phyloP scores from a whole-genome alignment of 2,888 invertebrate genomes.

The Elysia crispata region DNA sequence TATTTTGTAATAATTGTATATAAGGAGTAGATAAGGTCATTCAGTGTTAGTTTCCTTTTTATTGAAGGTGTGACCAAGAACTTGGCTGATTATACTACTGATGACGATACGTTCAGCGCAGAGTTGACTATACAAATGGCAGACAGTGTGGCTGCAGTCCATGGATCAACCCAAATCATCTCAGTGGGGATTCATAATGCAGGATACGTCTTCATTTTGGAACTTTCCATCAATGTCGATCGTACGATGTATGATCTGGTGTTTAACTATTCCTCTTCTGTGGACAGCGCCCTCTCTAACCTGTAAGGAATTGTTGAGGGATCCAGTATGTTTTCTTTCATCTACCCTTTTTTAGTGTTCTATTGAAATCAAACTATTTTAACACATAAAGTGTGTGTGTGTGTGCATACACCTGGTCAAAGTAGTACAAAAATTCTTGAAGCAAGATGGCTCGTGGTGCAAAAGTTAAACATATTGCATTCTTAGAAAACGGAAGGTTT shows the following conservation, averaged over 20 bases:
- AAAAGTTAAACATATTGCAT: no score
- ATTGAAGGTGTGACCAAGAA: constrained; percentile 57
- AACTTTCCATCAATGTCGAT: constrained; percentile 55
- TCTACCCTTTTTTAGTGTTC: no score
- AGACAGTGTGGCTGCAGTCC: constrained; percentile 58
- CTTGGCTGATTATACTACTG: constrained; percentile 43
- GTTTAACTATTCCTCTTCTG: constrained; percentile 55
- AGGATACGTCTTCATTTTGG: constrained; percentile 57
- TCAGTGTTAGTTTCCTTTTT: no score
- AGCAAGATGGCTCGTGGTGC: no score
- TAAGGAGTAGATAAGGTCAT: no score
- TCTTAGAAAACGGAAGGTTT: no score
- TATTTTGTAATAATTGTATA: no score
- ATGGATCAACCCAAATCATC: constrained; percentile 53
- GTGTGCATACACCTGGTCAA: no score
- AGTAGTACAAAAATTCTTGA: no score
- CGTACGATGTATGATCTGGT: constrained; percentile 59
- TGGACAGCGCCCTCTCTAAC: constrained; percentile 51
- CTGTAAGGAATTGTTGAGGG: constrained; percentile 49
- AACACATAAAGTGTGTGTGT: no score
- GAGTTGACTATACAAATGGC: constrained; percentile 66
- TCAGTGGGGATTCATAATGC: constrained; percentile 63
- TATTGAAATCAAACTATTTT: no score
- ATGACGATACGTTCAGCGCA: constrained; percentile 65
- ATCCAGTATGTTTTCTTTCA: no score